Evolutionary conservation across 2,888 invertebrate genomes (phyloP).

Genomic region (Plutella xylostella): DNA sequence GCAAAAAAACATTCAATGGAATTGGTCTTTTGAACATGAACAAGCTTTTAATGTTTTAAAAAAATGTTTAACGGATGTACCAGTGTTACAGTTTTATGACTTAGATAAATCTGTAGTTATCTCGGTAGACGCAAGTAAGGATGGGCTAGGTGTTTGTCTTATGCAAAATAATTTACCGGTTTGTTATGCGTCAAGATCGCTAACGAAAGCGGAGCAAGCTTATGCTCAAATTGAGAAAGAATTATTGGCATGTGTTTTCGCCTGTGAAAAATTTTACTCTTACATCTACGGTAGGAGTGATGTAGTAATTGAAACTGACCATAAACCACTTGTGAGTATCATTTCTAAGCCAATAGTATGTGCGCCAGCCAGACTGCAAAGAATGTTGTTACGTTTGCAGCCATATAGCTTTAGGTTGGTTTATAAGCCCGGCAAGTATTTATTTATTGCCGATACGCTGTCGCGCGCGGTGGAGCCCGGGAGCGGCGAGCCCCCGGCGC

Average conservation of each 20-base stretch:
- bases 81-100: constrained; percentile 18
- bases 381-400: constrained; percentile 15
- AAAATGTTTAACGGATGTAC: constrained; percentile 9
- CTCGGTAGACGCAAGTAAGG: constrained; percentile 17
- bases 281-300: constrained; percentile 9
- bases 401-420: not conserved
- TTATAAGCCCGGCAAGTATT: not conserved
- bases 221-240: constrained; percentile 8
- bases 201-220: constrained; percentile 8
- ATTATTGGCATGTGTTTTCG: constrained; percentile 8
- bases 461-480: not conserved
- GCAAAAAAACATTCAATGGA: constrained; percentile 6
- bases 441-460: not conserved
- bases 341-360: constrained; percentile 14
- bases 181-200: constrained; percentile 17
- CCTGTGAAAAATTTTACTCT: constrained; percentile 6
- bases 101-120: constrained; percentile 13
- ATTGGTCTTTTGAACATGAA: not conserved
- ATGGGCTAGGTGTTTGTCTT: constrained; percentile 19
- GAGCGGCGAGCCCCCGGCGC: not conserved
- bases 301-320: constrained; percentile 3
- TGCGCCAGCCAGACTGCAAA: constrained; percentile 13
- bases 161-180: constrained; percentile 18
- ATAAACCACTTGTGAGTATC: constrained; percentile 10
- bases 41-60: not conserved